Conservation (phyloP, 2,888 invertebrate genomes). For the Eurois occulta region DNA sequence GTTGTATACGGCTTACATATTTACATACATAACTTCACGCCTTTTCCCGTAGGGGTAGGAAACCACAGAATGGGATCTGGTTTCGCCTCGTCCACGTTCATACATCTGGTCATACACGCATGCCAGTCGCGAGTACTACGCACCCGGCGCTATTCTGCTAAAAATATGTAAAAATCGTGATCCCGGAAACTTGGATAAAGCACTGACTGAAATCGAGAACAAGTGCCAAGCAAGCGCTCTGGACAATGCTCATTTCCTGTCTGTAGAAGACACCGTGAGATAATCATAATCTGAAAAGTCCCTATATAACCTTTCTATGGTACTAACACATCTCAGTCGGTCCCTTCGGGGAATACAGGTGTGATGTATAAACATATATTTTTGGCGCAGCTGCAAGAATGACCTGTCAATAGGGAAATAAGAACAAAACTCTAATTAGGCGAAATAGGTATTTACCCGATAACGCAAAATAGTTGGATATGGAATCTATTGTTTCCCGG, state of each 20-base stretch:
- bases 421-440: not conserved
- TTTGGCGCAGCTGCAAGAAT: not conserved
- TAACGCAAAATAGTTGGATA: not conserved
- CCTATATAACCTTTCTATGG: not conserved
- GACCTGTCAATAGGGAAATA: not conserved
- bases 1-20: not conserved
- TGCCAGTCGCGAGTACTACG: too few species aligned
- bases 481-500: conserved; percentile 1
- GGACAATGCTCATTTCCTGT: not conserved
- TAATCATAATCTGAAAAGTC: not conserved
- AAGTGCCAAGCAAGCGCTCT: not conserved
- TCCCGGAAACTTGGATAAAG: too few species aligned
- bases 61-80: not conserved
- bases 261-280: not conserved
- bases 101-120: too few species aligned
- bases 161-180: too few species aligned
- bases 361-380: not conserved
- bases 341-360: not conserved
- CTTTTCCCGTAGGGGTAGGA: not conserved
- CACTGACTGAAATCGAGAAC: too few species aligned
- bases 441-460: not conserved
- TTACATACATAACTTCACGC: not conserved
- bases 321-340: not conserved
- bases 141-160: too few species aligned
- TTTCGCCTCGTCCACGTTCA: too few species aligned